A percentile compares a stretch with the other conserved stretches of the same genome.
Evolutionary conservation across 2,113 vertebrate genomes (phyloP).

Genomic region (Phalacrocorax aristotelis): DNA sequence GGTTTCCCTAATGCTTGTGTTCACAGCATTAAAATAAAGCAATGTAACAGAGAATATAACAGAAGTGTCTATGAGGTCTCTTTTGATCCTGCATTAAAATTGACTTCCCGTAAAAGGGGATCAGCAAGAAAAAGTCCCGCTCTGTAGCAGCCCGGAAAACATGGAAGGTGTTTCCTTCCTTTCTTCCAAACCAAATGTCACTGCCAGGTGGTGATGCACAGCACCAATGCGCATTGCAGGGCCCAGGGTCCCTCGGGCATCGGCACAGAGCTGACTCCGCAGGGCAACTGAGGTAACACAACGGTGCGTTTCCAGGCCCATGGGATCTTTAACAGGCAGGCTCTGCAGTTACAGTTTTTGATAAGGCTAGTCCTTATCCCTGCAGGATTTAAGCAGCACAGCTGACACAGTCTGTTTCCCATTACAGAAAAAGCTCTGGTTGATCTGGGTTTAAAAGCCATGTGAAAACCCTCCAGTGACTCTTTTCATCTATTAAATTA

Average conservation of each 20-base stretch:
- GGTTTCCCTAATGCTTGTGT: background rate
- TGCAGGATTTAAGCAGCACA: background rate
- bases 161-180: background rate
- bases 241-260: fast-evolving
- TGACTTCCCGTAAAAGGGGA: background rate
- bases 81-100: background rate
- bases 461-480: background rate
- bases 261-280: background rate
- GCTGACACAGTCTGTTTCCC: background rate
- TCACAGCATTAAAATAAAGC: background rate
- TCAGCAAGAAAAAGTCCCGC: background rate
- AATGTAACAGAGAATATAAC: background rate
- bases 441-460: background rate
- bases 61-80: background rate
- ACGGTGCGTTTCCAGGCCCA: background rate
- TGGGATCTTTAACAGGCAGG: background rate
- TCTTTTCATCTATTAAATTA: background rate
- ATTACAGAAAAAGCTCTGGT: background rate
- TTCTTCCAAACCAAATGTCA: background rate
- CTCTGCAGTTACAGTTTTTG: background rate
- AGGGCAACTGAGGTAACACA: background rate
- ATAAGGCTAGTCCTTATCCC: background rate
- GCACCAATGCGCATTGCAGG: fast-evolving
- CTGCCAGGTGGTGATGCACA: background rate
- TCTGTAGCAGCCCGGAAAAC: background rate